Conservation (phyloP, 2,113 vertebrate species). For the Uropsilus gracilis region DNA sequence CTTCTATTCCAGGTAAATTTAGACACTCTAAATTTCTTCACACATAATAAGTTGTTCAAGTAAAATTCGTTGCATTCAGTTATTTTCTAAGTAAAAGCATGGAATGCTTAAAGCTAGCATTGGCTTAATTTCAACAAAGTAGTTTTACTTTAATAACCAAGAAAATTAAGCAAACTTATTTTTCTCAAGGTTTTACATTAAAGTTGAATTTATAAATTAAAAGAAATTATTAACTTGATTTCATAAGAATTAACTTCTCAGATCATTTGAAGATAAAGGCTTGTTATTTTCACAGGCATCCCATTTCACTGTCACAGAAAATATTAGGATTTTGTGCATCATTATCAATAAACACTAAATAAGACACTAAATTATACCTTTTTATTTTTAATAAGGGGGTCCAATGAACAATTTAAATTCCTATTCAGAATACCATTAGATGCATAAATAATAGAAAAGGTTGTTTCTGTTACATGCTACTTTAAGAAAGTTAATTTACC, state of each 20-base stretch:
- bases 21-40: neutral
- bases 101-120: conserved; percentile 59
- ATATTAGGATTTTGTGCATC: neutral
- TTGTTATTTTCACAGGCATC: neutral
- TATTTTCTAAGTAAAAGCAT: conserved; percentile 11
- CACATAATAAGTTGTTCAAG: neutral
- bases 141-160: conserved; percentile 69
- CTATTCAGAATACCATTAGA: neutral
- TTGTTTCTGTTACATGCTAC: neutral
- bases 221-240: neutral
- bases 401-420: neutral
- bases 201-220: neutral
- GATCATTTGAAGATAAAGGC: neutral
- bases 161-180: conserved; percentile 52
- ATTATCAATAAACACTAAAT: neutral
- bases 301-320: neutral
- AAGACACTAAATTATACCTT: neutral
- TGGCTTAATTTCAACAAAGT: conserved; percentile 72
- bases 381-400: neutral
- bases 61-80: conserved; percentile 19
- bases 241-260: neutral
- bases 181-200: neutral
- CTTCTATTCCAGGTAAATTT: neutral
- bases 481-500: neutral
- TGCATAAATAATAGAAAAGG: neutral